Evolutionary conservation across 2,888 invertebrate genomes (phyloP).

Genomic region (Hipparchia semele): DNA sequence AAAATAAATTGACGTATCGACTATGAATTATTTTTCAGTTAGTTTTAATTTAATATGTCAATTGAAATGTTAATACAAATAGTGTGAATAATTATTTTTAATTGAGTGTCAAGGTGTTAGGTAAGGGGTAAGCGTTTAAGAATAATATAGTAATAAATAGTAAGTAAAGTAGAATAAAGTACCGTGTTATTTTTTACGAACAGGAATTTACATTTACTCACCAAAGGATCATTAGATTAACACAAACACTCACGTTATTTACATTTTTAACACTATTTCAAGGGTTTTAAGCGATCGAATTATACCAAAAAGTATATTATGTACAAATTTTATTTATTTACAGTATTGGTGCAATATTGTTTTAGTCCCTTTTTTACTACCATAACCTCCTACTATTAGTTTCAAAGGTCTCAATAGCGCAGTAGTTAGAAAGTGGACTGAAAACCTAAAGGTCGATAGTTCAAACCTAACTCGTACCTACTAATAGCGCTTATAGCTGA

Average conservation of each 20-base stretch:
- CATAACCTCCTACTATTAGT: not conserved
- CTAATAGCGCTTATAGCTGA: too few species aligned
- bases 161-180: not conserved
- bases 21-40: too few species aligned
- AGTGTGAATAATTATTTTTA: not conserved
- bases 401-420: too few species aligned
- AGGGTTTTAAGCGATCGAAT: not conserved
- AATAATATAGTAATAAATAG: not conserved
- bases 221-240: constrained; percentile 23
- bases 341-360: not conserved
- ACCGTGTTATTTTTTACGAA: constrained; percentile 15
- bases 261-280: constrained; percentile 20
- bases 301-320: not conserved
- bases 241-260: constrained; percentile 37
- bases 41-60: not conserved
- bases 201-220: constrained; percentile 33
- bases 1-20: too few species aligned
- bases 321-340: constrained; percentile 16
- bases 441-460: too few species aligned
- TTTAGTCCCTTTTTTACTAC: not conserved
- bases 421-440: too few species aligned
- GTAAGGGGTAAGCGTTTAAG: not conserved
- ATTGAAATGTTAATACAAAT: not conserved
- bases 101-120: not conserved
- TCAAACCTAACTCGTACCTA: too few species aligned